Evolutionary conservation across 2,113 vertebrate species (phyloP).

Genomic region (Ellobius talpinus): DNA sequence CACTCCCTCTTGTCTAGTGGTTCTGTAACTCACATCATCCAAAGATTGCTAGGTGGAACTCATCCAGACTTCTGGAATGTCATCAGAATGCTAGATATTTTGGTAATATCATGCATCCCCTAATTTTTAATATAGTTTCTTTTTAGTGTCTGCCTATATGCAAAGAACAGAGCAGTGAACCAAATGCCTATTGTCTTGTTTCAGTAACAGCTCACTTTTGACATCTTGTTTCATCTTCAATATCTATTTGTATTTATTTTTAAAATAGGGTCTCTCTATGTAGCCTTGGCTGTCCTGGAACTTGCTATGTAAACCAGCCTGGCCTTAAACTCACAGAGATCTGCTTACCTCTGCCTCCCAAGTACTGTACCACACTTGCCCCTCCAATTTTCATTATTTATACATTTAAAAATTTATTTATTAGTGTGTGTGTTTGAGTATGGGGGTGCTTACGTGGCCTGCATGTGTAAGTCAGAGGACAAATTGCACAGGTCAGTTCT

Average conservation of each 20-base stretch:
- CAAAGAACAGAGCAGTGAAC: neutral
- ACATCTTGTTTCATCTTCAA: neutral
- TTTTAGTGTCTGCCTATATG: neutral
- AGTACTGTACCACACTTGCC: neutral
- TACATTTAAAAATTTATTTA: neutral
- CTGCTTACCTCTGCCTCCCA: neutral
- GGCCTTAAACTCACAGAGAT: neutral
- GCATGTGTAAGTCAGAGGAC: neutral
- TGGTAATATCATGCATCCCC: neutral
- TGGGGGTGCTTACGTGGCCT: neutral
- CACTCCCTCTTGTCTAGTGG: neutral
- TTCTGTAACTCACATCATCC: neutral
- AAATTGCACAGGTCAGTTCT: neutral
- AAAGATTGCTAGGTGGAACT: neutral
- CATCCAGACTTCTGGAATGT: neutral
- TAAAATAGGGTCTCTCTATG: neutral
- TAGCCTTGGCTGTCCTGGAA: neutral
- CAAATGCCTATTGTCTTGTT: neutral
- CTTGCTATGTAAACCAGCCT: neutral
- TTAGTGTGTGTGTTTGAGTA: neutral
- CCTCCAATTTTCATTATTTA: conserved; percentile 1
- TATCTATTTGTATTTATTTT: neutral
- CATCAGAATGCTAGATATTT: neutral
- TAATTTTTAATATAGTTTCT: conserved; percentile 16
- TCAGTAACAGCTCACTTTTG: neutral